Conservation (phyloP, 2,888 invertebrate genomes). For the Prosapia bicincta region DNA sequence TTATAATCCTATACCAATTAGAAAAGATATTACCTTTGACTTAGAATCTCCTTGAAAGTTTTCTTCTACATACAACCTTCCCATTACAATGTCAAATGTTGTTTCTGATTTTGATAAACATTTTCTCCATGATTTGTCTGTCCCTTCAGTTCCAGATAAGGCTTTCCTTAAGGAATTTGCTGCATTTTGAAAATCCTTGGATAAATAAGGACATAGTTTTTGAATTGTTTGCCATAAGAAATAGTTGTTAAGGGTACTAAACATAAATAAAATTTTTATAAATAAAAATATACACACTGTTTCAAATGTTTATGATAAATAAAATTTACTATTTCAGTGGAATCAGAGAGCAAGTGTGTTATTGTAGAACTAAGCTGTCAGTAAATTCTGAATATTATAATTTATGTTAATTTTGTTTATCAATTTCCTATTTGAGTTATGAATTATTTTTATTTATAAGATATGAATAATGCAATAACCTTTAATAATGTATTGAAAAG, state of each 20-base stretch:
- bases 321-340: too few species aligned
- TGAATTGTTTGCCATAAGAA: slow-evolving; percentile 91
- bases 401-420: too few species aligned
- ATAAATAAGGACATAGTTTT: slow-evolving; percentile 75
- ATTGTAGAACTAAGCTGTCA: too few species aligned
- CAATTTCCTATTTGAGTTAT: too few species aligned
- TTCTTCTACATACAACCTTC: slow-evolving; percentile 87
- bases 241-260: slow-evolving; percentile 84
- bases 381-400: too few species aligned
- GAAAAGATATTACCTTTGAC: slow-evolving; percentile 56
- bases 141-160: slow-evolving; percentile 82
- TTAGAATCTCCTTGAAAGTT: slow-evolving; percentile 84
- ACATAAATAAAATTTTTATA: too few species aligned
- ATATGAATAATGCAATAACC: too few species aligned
- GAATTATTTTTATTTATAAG: too few species aligned
- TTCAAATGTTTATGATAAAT: too few species aligned
- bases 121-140: slow-evolving; percentile 88
- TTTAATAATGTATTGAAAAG: too few species aligned
- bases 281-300: slow-evolving; percentile 40
- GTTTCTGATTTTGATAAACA: slow-evolving; percentile 90
- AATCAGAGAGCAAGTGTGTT: too few species aligned
- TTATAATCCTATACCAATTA: too few species aligned
- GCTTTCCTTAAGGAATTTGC: slow-evolving; percentile 87
- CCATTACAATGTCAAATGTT: slow-evolving; percentile 84
- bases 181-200: slow-evolving; percentile 85